Conservation (phyloP, 2,113 vertebrate species). For the Scophthalmus maximus region DNA sequence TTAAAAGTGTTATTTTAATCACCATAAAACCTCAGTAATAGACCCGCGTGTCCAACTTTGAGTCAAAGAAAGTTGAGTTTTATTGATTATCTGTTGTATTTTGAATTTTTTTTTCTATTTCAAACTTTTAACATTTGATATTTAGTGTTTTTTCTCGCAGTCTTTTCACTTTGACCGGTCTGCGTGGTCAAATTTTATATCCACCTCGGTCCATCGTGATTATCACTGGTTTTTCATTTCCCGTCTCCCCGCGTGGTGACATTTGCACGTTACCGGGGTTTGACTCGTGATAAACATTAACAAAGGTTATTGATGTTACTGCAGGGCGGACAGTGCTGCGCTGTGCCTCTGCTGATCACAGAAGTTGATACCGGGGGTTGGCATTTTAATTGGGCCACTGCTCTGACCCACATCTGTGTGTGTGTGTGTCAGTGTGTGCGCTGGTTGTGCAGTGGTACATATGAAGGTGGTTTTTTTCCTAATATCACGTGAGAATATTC, state of each 20-base stretch:
- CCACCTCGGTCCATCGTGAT: too few species aligned
- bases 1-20: not conserved
- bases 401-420: slow-evolving; percentile 53
- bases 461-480: slow-evolving; percentile 10
- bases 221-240: not conserved
- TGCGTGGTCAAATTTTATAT: too few species aligned
- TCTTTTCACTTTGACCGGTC: too few species aligned
- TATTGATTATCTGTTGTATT: too few species aligned
- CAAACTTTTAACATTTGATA: too few species aligned
- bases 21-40: too few species aligned
- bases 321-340: not conserved
- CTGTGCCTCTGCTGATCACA: slow-evolving; percentile 18
- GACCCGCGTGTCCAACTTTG: too few species aligned
- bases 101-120: too few species aligned
- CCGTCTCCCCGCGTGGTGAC: not conserved
- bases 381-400: slow-evolving; percentile 52
- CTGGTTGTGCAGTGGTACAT: not conserved
- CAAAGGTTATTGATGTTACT: not conserved
- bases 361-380: slow-evolving; percentile 11
- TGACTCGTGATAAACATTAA: not conserved
- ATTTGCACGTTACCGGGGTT: not conserved
- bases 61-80: too few species aligned
- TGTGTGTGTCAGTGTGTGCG: slow-evolving; percentile 6
- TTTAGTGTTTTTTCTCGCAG: too few species aligned
- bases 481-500: not conserved